These are phyloP conservation scores for Clostera curtula DNA, from an alignment of 2,888 invertebrate species.

Conservation along the genomic window DNA sequence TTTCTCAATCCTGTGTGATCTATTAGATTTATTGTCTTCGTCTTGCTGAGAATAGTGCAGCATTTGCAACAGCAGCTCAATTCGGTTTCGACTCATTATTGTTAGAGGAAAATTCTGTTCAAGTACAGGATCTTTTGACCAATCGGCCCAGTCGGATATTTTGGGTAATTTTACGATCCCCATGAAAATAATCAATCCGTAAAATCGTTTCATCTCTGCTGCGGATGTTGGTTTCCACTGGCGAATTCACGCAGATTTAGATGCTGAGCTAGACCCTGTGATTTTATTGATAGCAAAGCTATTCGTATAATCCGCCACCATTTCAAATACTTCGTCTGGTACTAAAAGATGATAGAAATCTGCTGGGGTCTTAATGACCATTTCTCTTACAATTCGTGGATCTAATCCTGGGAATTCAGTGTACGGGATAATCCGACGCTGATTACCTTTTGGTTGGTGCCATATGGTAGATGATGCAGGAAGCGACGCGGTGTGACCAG, in stretches of 20 bases:
- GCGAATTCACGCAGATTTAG: conserved; percentile 4
- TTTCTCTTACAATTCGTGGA: conserved; percentile 6
- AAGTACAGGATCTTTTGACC: too few relatives aligned
- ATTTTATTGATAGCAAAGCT: conserved; percentile 2
- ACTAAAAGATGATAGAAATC: conserved; percentile 7
- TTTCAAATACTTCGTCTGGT: conserved; percentile 6
- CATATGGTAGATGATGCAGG: conserved; percentile 5
- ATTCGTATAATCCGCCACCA: conserved; percentile 5
- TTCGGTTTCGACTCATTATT: conserved; percentile 2
- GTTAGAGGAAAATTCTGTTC: too few relatives aligned
- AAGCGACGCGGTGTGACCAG: conserved; percentile 3
- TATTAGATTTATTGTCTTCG: not conserved
- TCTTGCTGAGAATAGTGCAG: conserved; percentile 2
- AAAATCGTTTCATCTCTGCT: not conserved
- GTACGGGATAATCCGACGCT: conserved; percentile 9
- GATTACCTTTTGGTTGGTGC: conserved; percentile 9
- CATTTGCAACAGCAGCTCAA: conserved; percentile 5
- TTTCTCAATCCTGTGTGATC: conserved; percentile 1
- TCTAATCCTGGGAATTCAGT: conserved; percentile 8
- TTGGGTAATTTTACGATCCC: too few relatives aligned
- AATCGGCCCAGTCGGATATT: too few relatives aligned
- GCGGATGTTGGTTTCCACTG: not conserved
- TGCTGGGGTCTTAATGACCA: too few relatives aligned
- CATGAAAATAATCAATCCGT: too few relatives aligned
- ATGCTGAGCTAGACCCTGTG: not conserved